A percentile compares a stretch with the other conserved stretches of the same genome.
phyloP scores from a whole-genome alignment of 2,888 invertebrate species.

The Drosophila kambysellisi region DNA sequence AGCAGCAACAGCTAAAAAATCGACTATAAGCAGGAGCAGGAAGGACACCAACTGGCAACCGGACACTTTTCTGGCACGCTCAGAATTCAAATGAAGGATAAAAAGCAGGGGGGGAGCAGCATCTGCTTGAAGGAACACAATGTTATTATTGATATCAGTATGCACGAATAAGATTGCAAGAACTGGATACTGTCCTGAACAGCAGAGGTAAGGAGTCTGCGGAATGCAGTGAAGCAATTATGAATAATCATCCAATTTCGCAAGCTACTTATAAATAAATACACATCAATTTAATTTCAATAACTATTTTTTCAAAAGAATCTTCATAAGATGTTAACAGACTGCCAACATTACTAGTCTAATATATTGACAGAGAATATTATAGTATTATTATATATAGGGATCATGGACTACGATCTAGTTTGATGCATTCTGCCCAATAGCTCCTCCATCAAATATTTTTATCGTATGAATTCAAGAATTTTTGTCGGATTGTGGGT shows the following conservation, averaged over 20 bases:
- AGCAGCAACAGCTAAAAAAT: neutral
- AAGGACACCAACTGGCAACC: conserved; percentile 21
- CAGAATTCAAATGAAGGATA: conserved; percentile 36
- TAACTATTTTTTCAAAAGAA: neutral
- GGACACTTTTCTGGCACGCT: conserved; percentile 42
- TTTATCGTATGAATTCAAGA: no score
- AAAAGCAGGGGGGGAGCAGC: conserved; percentile 28
- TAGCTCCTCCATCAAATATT: no score
- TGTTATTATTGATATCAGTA: conserved; percentile 56
- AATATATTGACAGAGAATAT: no score
- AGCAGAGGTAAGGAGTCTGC: neutral
- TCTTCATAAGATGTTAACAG: neutral
- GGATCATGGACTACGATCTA: no score
- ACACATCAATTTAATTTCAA: neutral
- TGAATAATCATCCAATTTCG: neutral
- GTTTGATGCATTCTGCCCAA: no score
- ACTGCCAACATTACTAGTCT: no score
- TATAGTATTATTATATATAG: no score
- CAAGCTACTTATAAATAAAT: neutral
- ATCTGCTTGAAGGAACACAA: conserved; percentile 57
- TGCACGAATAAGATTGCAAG: conserved; percentile 26
- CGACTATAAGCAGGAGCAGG: neutral
- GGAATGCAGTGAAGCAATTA: neutral
- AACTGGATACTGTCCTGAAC: neutral
- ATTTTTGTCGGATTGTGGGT: no score